Conservation (phyloP, 2,888 invertebrate genomes). For the Phrixothrix hirtus region DNA sequence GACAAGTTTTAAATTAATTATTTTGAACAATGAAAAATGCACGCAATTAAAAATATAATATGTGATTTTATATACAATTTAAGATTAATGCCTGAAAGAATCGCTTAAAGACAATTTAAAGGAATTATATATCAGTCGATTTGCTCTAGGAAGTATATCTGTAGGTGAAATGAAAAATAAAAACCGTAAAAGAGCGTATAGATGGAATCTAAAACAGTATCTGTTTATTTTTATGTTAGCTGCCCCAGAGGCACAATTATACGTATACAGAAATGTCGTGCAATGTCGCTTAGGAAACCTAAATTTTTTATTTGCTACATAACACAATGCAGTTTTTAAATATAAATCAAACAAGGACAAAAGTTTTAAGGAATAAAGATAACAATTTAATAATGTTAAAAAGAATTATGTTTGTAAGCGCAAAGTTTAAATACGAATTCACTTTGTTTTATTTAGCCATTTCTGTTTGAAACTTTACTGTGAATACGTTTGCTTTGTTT, state of each 20-base stretch:
- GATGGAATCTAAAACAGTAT: conserved; percentile 18
- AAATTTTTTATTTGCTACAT: conserved; percentile 24
- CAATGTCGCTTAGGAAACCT: conserved; percentile 24
- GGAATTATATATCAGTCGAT: no score
- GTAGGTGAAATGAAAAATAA: conserved; percentile 14
- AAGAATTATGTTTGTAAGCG: conserved; percentile 26
- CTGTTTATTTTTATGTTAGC: conserved; percentile 27
- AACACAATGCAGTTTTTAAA: conserved; percentile 23
- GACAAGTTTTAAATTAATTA: no score
- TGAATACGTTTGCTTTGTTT: conserved; percentile 30
- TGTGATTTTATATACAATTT: no score
- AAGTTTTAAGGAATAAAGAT: conserved; percentile 25
- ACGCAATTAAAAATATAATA: no score
- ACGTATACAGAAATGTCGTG: conserved; percentile 26
- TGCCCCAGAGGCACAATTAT: conserved; percentile 28
- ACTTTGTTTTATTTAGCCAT: conserved; percentile 23
- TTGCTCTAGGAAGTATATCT: conserved; percentile 6
- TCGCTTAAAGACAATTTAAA: no score
- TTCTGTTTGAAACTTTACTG: conserved; percentile 22
- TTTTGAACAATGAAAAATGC: no score
- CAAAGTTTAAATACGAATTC: conserved; percentile 28
- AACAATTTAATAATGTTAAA: conserved; percentile 28
- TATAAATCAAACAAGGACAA: conserved; percentile 26
- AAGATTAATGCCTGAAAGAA: no score
- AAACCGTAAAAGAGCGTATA: conserved; percentile 21